A percentile compares a stretch with the other conserved stretches of the same genome.
Evolutionary conservation across 2,888 invertebrate species (phyloP).

Genomic region (Ochropleura leucogaster): DNA sequence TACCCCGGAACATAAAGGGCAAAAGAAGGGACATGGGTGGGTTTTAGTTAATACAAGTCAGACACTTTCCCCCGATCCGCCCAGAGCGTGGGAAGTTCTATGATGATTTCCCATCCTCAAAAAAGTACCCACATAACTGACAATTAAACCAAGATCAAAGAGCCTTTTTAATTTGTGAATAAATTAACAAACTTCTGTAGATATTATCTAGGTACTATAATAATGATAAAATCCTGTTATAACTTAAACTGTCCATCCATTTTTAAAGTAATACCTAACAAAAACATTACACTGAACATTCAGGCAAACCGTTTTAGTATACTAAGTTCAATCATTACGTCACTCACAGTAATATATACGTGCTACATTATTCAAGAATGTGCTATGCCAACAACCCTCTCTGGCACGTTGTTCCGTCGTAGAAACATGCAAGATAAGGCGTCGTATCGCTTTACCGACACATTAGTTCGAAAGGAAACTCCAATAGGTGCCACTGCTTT

Average conservation of each 20-base stretch:
- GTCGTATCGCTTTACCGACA: constrained; percentile 42
- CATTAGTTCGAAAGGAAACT: constrained; percentile 55
- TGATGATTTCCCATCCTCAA: no score
- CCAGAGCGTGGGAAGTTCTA: no score
- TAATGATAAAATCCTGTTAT: neutral
- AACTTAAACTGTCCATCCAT: neutral
- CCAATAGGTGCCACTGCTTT: constrained; percentile 55
- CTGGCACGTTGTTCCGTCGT: constrained; percentile 29
- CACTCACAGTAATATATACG: constrained; percentile 19
- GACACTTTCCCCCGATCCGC: no score
- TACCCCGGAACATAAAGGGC: no score
- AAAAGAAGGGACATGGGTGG: no score
- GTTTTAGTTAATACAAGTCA: no score
- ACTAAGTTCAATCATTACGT: constrained; percentile 17
- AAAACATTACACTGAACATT: neutral
- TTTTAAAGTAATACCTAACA: neutral
- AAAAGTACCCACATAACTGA: neutral
- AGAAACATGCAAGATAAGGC: constrained; percentile 49
- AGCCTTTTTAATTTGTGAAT: neutral
- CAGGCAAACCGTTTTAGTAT: constrained; percentile 5
- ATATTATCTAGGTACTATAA: neutral
- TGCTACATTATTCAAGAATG: constrained; percentile 34
- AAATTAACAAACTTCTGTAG: neutral
- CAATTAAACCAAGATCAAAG: neutral
- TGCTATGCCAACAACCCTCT: constrained; percentile 23